Base-by-base conservation (phyloP, 2,888 invertebrate genomes). In the Dysmachus trigonus region DNA sequence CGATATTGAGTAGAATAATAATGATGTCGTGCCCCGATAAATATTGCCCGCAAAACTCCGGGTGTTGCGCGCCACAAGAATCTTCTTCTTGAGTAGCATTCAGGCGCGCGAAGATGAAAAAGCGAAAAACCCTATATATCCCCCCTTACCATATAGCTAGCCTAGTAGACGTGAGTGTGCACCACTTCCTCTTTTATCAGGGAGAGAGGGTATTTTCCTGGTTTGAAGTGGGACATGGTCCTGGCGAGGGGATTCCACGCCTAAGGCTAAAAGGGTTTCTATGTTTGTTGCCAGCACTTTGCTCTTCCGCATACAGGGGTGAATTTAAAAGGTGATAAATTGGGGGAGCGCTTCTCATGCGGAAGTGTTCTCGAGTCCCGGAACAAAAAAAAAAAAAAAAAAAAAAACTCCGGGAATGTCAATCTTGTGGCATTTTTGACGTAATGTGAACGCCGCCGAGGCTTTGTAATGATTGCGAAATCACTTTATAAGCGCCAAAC, bases 381-480 rank as follows among this genome's bases (percentile, higher is more conserved):
- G 47, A 47, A 27, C 18, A 76, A 77, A 35, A 41, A 41, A 41
- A 77, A 77, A n/a, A n/a, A n/a, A n/a, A n/a, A n/a, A n/a, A n/a
- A n/a, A n/a, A n/a, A n/a, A n/a, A n/a, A n/a, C n/a, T n/a, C n/a
- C n/a, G n/a, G 47, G 47, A 30, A 18, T 41, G 47, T 27, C 77
- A 77, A 77, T 77, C 77, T 77, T 77, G 31, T 30, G 77, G 77
- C 77, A 77, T 77, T 77, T 77, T 27, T 31, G n/a, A 47, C 47
- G 15, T 77, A 27, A 77, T 77, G 77, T 8, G 51, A 77, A 30
- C 77, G 47, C 4, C 6, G 38, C 4, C 6, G 38, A 41, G 77
- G 47, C 38, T 77, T 77, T 77, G 77, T 47, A 47, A 35, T 77
- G 77, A 22, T 47, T 47, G 47, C 1, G 47, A 77, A 77, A 77